Conservation (phyloP, 1,140 invertebrate species). For the Lucilia sericata region DNA sequence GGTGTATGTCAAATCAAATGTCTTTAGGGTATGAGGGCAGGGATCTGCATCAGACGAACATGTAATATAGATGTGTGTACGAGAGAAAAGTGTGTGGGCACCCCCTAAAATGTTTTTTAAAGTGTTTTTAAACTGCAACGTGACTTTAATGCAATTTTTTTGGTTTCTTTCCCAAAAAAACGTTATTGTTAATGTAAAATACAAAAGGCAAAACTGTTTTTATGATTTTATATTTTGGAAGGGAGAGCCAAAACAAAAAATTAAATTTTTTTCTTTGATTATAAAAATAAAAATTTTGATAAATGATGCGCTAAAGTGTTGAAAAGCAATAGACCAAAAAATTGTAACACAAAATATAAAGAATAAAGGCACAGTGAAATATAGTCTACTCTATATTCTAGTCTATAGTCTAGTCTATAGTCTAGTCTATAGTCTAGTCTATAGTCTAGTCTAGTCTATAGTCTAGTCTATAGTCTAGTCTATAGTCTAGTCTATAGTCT, state of each 20-base stretch:
- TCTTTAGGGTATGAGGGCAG: background rate
- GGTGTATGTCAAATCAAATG: constrained; percentile 14
- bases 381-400: background rate
- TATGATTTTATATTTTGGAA: background rate
- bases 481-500: too few species aligned
- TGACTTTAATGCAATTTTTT: constrained; percentile 41
- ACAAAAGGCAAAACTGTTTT: constrained; percentile 22
- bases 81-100: constrained; percentile 8
- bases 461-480: too few species aligned
- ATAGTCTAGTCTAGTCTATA: too few species aligned
- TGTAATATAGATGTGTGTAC: background rate
- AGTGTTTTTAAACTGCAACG: constrained; percentile 39
- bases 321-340: background rate
- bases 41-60: background rate
- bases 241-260: background rate
- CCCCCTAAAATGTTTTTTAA: constrained; percentile 14
- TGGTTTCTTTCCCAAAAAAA: background rate
- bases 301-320: constrained; percentile 33
- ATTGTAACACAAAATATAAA: background rate
- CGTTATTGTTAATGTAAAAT: constrained; percentile 26
- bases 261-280: background rate
- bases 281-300: constrained; percentile 35
- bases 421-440: too few species aligned
- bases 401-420: too few species aligned
- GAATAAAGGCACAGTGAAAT: background rate